A percentile compares a stretch with the other conserved stretches of the same genome.
Conservation (phyloP, 92 coral and sea anemone species). For the Parazoanthus darwini region DNA sequence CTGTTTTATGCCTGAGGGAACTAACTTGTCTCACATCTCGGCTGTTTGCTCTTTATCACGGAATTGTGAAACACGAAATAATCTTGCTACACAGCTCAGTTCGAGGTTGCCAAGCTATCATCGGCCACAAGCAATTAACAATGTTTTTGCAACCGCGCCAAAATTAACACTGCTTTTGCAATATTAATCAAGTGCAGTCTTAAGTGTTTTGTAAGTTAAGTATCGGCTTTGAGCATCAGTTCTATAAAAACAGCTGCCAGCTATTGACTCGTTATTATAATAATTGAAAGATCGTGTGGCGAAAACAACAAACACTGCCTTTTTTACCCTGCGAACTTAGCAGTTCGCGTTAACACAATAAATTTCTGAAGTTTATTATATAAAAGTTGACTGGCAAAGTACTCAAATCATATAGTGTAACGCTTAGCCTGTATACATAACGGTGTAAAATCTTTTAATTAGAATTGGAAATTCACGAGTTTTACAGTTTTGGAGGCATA, state of each 20-base stretch:
- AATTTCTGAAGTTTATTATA: neutral
- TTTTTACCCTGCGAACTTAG: neutral
- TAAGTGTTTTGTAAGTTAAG: neutral
- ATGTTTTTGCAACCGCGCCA: neutral
- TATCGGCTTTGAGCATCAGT: neutral
- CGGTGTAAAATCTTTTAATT: neutral
- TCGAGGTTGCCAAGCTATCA: neutral
- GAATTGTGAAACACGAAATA: neutral
- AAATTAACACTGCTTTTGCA: constrained; percentile 12
- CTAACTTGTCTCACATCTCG: neutral
- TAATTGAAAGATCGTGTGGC: neutral
- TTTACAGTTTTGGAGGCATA: neutral
- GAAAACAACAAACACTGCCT: neutral
- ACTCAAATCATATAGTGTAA: neutral
- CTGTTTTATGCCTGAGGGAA: neutral
- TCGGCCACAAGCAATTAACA: neutral
- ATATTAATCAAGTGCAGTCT: constrained; percentile 1
- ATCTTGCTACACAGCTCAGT: neutral
- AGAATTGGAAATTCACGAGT: neutral
- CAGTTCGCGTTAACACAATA: constrained; percentile 3
- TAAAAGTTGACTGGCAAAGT: neutral
- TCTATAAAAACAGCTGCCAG: neutral
- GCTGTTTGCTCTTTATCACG: neutral
- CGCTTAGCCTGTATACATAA: neutral
- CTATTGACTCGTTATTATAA: neutral